Base-by-base conservation (phyloP, 2,113 vertebrate genomes). In the Corythaeola cristata region DNA sequence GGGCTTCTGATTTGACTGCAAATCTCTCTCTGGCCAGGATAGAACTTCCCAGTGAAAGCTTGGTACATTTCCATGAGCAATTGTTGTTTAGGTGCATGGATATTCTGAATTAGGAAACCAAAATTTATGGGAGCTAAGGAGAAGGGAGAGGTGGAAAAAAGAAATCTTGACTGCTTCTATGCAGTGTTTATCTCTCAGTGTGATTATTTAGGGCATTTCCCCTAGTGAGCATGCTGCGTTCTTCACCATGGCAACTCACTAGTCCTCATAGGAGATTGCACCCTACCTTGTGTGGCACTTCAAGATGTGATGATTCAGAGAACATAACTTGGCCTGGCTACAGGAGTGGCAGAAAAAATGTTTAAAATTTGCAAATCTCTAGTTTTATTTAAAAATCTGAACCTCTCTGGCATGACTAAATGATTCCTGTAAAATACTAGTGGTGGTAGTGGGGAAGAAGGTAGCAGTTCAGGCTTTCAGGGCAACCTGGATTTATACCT, bases 401-500 rank as follows among this genome's bases (percentile, higher is more conserved):
- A 49, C 35, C 15, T 77, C 68, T 78, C 52, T 92, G 44, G 32
- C 2, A 6, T 52, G 53, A 89, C 52, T 88, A 85, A 95, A 52
- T 60, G 76, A 58, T 96, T 96, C 90, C 55, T 86, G 75, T 90
- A 88, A 92, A 66, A 58, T 35, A 26, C 44, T 82, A 33, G 71
- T 60, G 77, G 62, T 75, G 35, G 75, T 64, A 89, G 72, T 78
- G 60, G 37, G 76, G 74, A 89, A 94, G 87, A 73, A 85, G 86
- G 88, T 85, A 93, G 94, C 82, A 90, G 83, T 92, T 93, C 85
- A 91, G 93, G 85, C 92, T 98, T 96, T 94, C 93, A 97, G 89
- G 90, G 68, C 62, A 91, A 90, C 93, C 78, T 97, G 97, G 89
- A 94, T 97, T 97, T 98, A 96, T 96, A 95, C 89, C 96, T 97